phyloP scores from a whole-genome alignment of 2,888 invertebrate species.

The Agrilus mali region DNA sequence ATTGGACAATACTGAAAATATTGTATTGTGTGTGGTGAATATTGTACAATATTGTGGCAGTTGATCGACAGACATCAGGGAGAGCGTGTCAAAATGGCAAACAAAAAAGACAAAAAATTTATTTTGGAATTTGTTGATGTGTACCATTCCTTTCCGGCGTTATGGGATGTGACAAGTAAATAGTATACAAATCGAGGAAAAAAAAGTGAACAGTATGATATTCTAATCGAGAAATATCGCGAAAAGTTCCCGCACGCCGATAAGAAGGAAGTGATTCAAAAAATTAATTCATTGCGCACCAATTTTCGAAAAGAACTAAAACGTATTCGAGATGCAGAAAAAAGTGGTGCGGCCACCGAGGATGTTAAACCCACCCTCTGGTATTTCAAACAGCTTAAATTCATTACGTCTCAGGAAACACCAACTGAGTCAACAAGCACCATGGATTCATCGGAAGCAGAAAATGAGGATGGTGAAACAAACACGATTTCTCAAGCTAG shows the following conservation, averaged over 20 bases:
- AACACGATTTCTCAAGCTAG: neutral
- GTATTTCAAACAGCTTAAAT: constrained; percentile 7
- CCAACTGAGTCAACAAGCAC: neutral
- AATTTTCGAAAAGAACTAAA: constrained; percentile 6
- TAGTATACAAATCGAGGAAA: constrained; percentile 15
- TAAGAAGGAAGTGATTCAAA: constrained; percentile 4
- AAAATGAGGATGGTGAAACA: too few relatives aligned
- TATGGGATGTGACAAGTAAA: constrained; percentile 15
- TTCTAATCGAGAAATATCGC: constrained; percentile 10
- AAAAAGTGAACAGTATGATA: constrained; percentile 12
- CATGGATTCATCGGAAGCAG: constrained; percentile 1
- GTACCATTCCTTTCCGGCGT: constrained; percentile 14
- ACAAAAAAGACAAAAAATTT: constrained; percentile 8
- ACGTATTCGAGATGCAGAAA: neutral
- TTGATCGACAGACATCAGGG: neutral
- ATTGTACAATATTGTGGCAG: constrained; percentile 3
- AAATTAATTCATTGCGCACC: constrained; percentile 5
- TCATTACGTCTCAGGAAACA: constrained; percentile 2
- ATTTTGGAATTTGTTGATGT: constrained; percentile 15
- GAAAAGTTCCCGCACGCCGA: constrained; percentile 9
- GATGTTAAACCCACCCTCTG: constrained; percentile 4
- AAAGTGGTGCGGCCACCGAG: constrained; percentile 3
- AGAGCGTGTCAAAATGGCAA: neutral
- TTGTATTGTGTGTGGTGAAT: constrained; percentile 4
- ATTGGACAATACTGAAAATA: neutral